Conservation (phyloP, 2,113 vertebrate genomes). For the Cepphus grylle region DNA sequence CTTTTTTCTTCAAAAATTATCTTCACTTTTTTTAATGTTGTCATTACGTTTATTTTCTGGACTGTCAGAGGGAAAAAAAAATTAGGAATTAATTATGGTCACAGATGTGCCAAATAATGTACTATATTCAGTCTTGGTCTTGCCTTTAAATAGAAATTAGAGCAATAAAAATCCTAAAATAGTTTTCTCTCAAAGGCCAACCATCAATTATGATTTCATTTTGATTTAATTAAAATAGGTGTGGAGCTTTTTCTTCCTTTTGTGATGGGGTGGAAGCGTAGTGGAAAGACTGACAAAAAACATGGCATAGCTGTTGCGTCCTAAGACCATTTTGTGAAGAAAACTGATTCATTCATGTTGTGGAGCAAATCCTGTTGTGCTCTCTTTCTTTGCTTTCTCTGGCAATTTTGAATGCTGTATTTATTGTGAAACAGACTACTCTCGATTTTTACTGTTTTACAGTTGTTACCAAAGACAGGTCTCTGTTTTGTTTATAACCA, state of each 20-base stretch:
- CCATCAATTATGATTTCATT: not conserved
- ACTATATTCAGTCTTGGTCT: not conserved
- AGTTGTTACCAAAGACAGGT: not conserved
- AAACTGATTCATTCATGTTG: not conserved
- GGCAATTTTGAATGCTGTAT: not conserved
- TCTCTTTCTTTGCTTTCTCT: not conserved
- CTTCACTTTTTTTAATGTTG: not conserved
- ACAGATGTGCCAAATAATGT: not conserved
- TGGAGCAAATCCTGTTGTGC: not conserved
- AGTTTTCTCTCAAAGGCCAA: not conserved
- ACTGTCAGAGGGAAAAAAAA: not conserved
- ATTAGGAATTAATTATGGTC: not conserved
- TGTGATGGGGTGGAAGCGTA: not conserved
- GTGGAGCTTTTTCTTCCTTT: not conserved
- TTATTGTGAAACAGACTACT: not conserved
- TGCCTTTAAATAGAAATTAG: not conserved
- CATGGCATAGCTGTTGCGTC: rapidly evolving
- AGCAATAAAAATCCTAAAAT: not conserved
- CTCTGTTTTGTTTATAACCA: too few species aligned
- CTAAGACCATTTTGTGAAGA: not conserved
- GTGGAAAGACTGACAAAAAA: not conserved
- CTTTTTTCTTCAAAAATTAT: not conserved
- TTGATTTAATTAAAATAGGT: not conserved
- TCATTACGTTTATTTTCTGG: not conserved
- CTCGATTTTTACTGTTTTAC: not conserved